Evolutionary conservation across 2,797 vertebrate genomes (phyloP).

Genomic region (Hydrolagus colliei): DNA sequence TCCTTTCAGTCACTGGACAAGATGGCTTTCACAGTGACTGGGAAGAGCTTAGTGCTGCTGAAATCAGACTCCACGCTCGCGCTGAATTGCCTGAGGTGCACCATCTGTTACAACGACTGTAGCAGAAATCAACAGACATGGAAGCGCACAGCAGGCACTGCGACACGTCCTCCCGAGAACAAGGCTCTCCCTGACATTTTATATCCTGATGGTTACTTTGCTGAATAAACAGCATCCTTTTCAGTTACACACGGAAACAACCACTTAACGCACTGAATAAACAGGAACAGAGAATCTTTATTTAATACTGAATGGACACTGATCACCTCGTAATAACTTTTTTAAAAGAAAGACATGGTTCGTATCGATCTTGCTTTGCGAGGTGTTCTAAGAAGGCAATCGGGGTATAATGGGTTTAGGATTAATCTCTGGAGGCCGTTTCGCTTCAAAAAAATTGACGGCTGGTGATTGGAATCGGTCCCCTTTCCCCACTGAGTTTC

Average conservation of each 20-base stretch:
- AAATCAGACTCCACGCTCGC: neutral
- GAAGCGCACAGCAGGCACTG: neutral
- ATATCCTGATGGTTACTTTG: neutral
- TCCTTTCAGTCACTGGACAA: neutral
- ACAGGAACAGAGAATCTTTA: neutral
- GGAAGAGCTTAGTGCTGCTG: neutral
- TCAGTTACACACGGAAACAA: neutral
- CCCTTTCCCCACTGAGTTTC: no score
- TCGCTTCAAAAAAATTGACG: no score
- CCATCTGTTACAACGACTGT: conserved; percentile 9
- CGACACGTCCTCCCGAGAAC: neutral
- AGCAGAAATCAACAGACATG: neutral
- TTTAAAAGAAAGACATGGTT: no score
- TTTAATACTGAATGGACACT: no score
- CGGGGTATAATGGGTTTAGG: no score
- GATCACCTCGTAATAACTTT: no score
- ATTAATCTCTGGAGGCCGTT: no score
- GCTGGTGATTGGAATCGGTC: no score
- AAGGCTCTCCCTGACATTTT: neutral
- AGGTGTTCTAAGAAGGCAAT: no score
- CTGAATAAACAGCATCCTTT: neutral
- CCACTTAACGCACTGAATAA: neutral
- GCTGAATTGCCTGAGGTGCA: neutral
- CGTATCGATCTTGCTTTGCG: no score
- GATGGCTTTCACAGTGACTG: neutral